Conservation (phyloP, 2,113 vertebrate genomes). For the Himantopus leucocephalus region DNA sequence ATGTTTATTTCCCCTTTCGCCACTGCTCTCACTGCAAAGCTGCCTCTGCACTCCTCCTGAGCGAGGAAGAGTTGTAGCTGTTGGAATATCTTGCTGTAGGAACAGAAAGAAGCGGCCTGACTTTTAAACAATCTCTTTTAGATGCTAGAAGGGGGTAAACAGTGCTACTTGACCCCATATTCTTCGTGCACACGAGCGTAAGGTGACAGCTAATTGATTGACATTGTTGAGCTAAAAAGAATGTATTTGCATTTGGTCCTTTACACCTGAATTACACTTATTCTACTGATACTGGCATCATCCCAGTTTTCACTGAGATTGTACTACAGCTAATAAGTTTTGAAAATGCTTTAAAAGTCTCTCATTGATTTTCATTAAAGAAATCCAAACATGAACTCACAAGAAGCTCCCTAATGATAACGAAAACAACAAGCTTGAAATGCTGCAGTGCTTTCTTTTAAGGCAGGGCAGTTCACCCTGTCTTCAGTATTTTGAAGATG, state of each 20-base stretch:
- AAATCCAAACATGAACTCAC: background rate
- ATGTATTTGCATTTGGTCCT: background rate
- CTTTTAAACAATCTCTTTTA: background rate
- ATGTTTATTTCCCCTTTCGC: background rate
- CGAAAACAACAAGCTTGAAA: conserved; percentile 12
- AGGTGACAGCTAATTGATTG: background rate
- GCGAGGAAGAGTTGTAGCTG: background rate
- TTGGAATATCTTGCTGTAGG: background rate
- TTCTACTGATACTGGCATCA: background rate
- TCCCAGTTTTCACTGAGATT: background rate
- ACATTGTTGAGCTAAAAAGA: background rate
- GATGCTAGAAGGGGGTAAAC: background rate
- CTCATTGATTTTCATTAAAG: conserved; percentile 29
- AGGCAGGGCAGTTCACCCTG: background rate
- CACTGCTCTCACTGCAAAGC: background rate
- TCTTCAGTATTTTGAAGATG: conserved; percentile 1
- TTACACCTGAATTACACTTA: background rate
- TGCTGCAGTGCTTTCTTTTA: background rate
- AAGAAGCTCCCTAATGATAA: background rate
- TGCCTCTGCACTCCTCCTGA: background rate
- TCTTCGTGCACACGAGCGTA: fast-evolving
- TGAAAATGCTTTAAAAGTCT: conserved; percentile 26
- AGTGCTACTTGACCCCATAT: fast-evolving
- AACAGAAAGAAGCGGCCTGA: background rate
- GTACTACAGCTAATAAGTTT: background rate